phyloP scores from a whole-genome alignment of 2,113 vertebrate genomes.

The Macquaria ambigua region DNA sequence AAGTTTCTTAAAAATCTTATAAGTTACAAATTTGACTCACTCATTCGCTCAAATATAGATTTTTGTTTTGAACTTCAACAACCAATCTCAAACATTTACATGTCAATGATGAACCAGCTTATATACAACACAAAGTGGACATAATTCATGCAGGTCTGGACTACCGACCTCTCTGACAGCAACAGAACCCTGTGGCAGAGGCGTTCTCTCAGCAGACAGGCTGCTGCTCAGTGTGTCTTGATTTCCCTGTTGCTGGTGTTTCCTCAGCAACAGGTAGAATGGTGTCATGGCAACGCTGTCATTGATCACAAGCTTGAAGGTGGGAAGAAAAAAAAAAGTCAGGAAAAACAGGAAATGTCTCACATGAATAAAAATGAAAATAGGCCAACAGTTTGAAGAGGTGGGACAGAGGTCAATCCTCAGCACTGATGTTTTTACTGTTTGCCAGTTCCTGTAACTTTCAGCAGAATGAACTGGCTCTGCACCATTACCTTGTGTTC shows the following conservation, averaged over 20 bases:
- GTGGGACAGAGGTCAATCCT: background rate
- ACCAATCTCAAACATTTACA: background rate
- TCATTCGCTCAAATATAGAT: background rate
- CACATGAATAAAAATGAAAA: background rate
- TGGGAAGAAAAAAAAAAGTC: background rate
- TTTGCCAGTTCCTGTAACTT: background rate
- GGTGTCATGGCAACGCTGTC: slow-evolving; percentile 91
- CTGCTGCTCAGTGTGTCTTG: slow-evolving; percentile 29
- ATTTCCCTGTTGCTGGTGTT: slow-evolving; percentile 83
- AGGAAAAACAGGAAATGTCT: background rate
- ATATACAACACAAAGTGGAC: background rate
- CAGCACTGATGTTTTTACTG: background rate
- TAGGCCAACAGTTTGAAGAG: background rate
- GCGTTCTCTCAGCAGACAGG: slow-evolving; percentile 57
- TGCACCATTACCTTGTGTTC: background rate
- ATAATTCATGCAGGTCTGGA: fast-evolving
- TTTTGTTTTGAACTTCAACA: background rate
- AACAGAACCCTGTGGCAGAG: slow-evolving; percentile 82
- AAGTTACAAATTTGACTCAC: background rate
- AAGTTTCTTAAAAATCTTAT: background rate
- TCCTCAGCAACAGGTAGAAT: slow-evolving; percentile 92
- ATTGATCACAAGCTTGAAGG: slow-evolving; percentile 87
- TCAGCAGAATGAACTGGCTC: background rate
- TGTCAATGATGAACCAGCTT: fast-evolving
- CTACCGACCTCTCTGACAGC: slow-evolving; percentile 89